Evolutionary conservation across 2,113 vertebrate species (phyloP).

Genomic region (Symphodus melops): DNA sequence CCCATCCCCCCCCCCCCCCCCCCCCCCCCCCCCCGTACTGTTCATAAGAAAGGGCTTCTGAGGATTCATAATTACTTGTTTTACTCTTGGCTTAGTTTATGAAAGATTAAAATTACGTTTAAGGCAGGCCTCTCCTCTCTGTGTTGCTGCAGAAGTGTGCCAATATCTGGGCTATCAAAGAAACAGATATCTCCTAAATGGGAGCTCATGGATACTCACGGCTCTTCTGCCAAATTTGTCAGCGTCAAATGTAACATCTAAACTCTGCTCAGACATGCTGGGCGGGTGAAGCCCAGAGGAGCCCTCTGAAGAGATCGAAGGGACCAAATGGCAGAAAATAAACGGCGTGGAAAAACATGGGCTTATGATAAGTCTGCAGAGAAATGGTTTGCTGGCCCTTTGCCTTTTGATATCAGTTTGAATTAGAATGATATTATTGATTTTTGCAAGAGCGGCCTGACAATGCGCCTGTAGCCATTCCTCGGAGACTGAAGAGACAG

Average conservation of each 20-base stretch:
- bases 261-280: conserved; percentile 51
- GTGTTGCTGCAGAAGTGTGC: conserved; percentile 50
- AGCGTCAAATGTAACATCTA: conserved; percentile 57
- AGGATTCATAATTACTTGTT: conserved; percentile 70
- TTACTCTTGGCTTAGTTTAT: conserved; percentile 70
- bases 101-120: conserved; percentile 69
- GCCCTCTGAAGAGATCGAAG: conserved; percentile 60
- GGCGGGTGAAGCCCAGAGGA: conserved; percentile 59
- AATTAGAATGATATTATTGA: conserved; percentile 79
- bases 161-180: conserved; percentile 60
- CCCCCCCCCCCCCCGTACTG: conserved; percentile 50
- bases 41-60: conserved; percentile 71
- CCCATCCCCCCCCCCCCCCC: conserved; percentile 40
- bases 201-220: conserved; percentile 36
- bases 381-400: conserved; percentile 62
- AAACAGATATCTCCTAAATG: conserved; percentile 49
- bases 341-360: conserved; percentile 67
- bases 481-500: conserved; percentile 49
- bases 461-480: conserved; percentile 64
- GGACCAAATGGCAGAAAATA: conserved; percentile 59
- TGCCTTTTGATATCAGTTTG: conserved; percentile 78
- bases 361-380: conserved; percentile 68
- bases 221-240: conserved; percentile 57
- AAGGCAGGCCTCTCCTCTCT: conserved; percentile 48
- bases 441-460: conserved; percentile 64